Base-by-base conservation (phyloP, 2,113 vertebrate genomes). In the Rhea americana region DNA sequence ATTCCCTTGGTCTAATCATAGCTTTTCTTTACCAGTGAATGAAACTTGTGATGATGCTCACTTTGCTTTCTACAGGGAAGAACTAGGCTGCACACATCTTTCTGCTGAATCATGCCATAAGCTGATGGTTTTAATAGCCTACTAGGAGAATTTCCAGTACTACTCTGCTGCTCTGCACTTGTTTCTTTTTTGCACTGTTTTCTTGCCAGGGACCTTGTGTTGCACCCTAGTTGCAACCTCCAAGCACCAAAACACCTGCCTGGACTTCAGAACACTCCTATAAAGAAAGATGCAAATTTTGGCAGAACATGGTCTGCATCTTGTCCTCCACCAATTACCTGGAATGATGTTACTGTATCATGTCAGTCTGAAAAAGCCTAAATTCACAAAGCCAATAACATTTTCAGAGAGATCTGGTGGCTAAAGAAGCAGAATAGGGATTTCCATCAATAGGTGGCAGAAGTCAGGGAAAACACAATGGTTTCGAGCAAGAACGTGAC, bases 401-500 rank as follows among this genome's bases (percentile, higher is more conserved):
- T 88, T 93, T 78, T 51, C 73, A 73, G 74, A 89, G 77, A 45
- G 48, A 90, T 62, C 45, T 83, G 48, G 84, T 47, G n/a, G 53
- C 53, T 90, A 65, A 39, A 70, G 50, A 88, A 66, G 37, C 85
- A 66, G 65, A 93, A 78, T 0, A 84, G 30, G 16, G 39, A 94
- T 91, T 91, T 89, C 88, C 83, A 86, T 86, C 85, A 90, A 71
- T 7, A 81, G 62, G 14, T 21, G 37, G 45, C 16, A 66, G 45
- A 87, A 94, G 74, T 62, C 85, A 73, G 58, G 72, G 62, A 86
- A 65, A 93, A 83, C 66, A 93, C 66, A 86, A 72, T 25, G 58
- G 73, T 39, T 86, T 51, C 5, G 53, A 68, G 80, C 72, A 53
- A 50, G 70, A 66, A 45, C 2, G 77, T 93, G 77, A 65, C 85